Base-by-base conservation (phyloP, 2,888 invertebrate genomes). In the Dysmachus trigonus region DNA sequence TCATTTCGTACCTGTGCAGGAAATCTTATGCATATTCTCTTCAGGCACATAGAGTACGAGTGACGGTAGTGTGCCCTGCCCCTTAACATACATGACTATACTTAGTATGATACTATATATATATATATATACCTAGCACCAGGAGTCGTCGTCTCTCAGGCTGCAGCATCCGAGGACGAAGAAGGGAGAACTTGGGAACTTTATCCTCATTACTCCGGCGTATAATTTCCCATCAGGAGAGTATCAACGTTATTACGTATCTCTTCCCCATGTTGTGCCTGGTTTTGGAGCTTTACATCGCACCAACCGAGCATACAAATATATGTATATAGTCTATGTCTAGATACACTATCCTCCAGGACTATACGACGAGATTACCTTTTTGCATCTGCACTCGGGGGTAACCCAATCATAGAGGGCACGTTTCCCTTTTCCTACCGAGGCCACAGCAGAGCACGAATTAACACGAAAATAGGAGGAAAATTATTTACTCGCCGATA, bases 201-300 rank as follows among this genome's bases (percentile, higher is more conserved):
- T 33, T 53, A 82, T 82, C 53, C 33, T 82, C 71, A 82, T 82
- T 82, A 82, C 82, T 82, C 62, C 62, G 82, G 33, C 82, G 71
- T 82, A 82, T 82, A 82, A 82, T 82, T 82, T 82, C 71, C 82
- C 82, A 79, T 79, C 79, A 79, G 79, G 79, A 79, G 51, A 79
- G 79, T 47, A 79, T 79, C 79, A 51, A 47, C 79, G 51, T 79
- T 79, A 82, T 82, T 82, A 82, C 82, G 33, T 62, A 82, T 82
- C 82, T 82, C 82, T 82, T 33, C 79, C 47, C 79, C 51, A 51
- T 79, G 79, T 51, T 33, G 1, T 38, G 35, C 38, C 38, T 82
- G 27, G 33, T 7, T n/a, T n/a, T 35, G 33, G 73, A 73, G 73
- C 33, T 73, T 73, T 73, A n/a, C 30, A 18, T 31, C 73, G 73